Evolutionary conservation across 2,113 vertebrate genomes (phyloP).

Genomic region (Thymallus thymallus): DNA sequence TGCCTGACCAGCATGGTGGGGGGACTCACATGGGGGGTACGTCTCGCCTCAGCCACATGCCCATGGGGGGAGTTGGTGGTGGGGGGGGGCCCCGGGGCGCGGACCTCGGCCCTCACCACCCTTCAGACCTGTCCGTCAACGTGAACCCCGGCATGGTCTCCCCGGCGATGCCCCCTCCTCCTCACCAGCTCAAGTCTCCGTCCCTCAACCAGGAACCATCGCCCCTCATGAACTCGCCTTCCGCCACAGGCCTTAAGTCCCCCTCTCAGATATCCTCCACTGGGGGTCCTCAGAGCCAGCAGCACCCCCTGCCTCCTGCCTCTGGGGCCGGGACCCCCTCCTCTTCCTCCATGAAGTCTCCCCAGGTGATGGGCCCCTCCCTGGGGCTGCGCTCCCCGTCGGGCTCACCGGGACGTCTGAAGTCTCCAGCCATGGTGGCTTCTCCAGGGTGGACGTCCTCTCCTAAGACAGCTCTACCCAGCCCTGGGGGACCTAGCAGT

Average conservation of each 20-base stretch:
- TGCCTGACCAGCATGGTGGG: slow-evolving; percentile 76
- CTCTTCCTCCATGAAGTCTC: slow-evolving; percentile 82
- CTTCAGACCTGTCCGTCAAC: slow-evolving; percentile 87
- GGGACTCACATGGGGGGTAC: slow-evolving; percentile 76
- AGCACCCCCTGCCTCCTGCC: slow-evolving; percentile 75
- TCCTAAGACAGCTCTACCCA: slow-evolving; percentile 88
- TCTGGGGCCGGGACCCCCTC: slow-evolving; percentile 78
- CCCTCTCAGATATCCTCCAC: slow-evolving; percentile 82
- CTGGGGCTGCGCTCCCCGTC: slow-evolving; percentile 87
- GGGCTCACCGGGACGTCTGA: slow-evolving; percentile 86
- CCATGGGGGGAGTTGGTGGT: slow-evolving; percentile 64
- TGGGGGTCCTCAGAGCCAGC: slow-evolving; percentile 70
- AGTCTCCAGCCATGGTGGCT: slow-evolving; percentile 87
- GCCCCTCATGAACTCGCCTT: slow-evolving; percentile 86
- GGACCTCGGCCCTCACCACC: slow-evolving; percentile 74
- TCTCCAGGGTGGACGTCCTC: slow-evolving; percentile 91
- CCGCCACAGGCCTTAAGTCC: slow-evolving; percentile 88
- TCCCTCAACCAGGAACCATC: slow-evolving; percentile 88
- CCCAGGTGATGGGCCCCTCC: slow-evolving; percentile 86
- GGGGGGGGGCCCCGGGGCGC: slow-evolving; percentile 66
- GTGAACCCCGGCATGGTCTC: slow-evolving; percentile 83
- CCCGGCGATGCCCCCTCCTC: slow-evolving; percentile 77
- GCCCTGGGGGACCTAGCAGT: slow-evolving; percentile 81
- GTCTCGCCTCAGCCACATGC: slow-evolving; percentile 88
- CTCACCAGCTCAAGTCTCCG: slow-evolving; percentile 87